Percentiles rank a stretch among this genome's conserved stretches.
These are phyloP conservation scores for Pachyramphus minor DNA, from an alignment of 2,113 vertebrate species.

Conservation along the genomic window DNA sequence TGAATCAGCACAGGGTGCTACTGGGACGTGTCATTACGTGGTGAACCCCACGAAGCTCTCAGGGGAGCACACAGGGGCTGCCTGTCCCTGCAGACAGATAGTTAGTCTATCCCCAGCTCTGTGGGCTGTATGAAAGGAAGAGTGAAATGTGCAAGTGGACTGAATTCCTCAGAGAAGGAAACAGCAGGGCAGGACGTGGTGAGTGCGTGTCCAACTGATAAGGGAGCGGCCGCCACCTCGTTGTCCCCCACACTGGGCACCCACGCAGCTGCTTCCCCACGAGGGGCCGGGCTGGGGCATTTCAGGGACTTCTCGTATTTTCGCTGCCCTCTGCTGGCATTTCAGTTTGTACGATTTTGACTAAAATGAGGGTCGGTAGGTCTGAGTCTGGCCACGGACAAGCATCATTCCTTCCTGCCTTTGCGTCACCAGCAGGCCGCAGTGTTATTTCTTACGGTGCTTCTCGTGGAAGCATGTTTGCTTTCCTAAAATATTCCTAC, in stretches of 20 bases:
- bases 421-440: not conserved
- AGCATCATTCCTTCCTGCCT: fast-evolving
- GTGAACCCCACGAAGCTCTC: fast-evolving
- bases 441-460: fast-evolving
- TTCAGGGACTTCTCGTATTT: not conserved
- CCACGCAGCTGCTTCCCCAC: not conserved
- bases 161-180: too few relatives aligned
- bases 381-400: fast-evolving
- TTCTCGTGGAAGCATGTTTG: fast-evolving
- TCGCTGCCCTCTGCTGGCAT: constrained; percentile 40
- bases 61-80: not conserved
- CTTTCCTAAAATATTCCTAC: not conserved
- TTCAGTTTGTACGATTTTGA: not conserved
- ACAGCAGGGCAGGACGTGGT: fast-evolving
- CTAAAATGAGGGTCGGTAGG: not conserved
- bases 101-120: not conserved
- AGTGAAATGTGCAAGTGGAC: too few relatives aligned
- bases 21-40: fast-evolving
- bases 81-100: not conserved
- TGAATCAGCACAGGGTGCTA: not conserved
- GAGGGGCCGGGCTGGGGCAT: not conserved
- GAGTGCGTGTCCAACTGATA: fast-evolving
- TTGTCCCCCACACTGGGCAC: fast-evolving
- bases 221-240: fast-evolving
- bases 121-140: not conserved